Evolutionary conservation across 2,797 vertebrate species (phyloP).

Genomic region (Lutjanus argentimaculatus): DNA sequence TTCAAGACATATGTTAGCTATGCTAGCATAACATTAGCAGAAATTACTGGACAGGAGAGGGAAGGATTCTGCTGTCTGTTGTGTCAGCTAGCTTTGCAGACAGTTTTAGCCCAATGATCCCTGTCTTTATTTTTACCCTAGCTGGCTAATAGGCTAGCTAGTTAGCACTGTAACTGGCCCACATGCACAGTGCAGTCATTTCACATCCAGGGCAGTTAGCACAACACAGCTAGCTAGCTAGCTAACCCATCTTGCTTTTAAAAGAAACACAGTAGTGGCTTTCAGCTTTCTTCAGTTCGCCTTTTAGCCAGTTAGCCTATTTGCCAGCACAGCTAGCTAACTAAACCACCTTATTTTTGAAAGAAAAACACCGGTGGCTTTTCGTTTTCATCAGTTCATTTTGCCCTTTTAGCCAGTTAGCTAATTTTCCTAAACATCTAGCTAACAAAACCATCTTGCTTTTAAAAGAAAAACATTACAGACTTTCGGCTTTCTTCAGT

Average conservation of each 20-base stretch:
- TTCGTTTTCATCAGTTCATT: too few species aligned
- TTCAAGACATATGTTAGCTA: constrained; percentile 1
- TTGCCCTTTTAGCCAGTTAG: too few species aligned
- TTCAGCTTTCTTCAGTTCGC: not conserved
- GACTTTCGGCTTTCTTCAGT: too few species aligned
- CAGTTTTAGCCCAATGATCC: constrained; percentile 57
- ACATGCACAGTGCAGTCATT: constrained; percentile 31
- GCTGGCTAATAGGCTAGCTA: constrained; percentile 41
- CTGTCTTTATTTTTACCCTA: constrained; percentile 62
- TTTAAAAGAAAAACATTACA: too few species aligned
- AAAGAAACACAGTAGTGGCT: not conserved
- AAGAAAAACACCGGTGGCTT: too few species aligned
- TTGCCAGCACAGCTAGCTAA: not conserved
- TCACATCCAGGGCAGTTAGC: constrained; percentile 28
- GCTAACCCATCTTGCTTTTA: not conserved
- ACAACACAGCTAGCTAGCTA: not conserved
- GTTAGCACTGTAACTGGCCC: constrained; percentile 41
- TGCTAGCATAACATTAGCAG: constrained; percentile 1
- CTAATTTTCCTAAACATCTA: too few species aligned
- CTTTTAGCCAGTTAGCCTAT: not conserved
- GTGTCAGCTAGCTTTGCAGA: constrained; percentile 50
- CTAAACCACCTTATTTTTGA: not conserved
- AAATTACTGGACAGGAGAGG: not conserved
- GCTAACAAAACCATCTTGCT: too few species aligned
- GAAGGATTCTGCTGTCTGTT: constrained; percentile 35